Conservation (phyloP, 2,113 vertebrate species). For the Pandion haliaetus region DNA sequence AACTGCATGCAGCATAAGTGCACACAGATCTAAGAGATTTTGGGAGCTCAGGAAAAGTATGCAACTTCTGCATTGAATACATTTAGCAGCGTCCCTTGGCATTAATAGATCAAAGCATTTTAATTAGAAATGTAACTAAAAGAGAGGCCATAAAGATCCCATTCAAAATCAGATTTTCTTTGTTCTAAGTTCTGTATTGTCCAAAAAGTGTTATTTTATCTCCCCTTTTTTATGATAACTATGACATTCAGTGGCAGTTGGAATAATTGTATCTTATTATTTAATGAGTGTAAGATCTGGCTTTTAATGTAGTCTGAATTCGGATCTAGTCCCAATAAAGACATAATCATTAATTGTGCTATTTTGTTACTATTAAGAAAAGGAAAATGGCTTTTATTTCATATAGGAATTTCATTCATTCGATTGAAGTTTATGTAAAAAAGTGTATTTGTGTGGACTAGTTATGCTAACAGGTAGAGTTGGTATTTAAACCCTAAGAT, state of each 20-base stretch:
- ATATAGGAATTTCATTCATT: neutral
- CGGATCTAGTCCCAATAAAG: constrained; percentile 15
- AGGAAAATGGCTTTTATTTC: neutral
- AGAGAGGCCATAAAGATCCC: constrained; percentile 41
- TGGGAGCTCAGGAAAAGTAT: constrained; percentile 51
- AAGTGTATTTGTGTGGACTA: neutral
- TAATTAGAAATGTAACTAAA: constrained; percentile 78
- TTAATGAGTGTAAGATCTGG: constrained; percentile 26
- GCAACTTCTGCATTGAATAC: constrained; percentile 61
- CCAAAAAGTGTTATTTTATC: constrained; percentile 31
- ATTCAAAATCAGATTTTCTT: constrained; percentile 51
- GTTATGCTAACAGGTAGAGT: neutral
- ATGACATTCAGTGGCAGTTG: constrained; percentile 28
- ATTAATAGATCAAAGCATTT: constrained; percentile 76
- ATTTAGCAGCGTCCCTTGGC: constrained; percentile 67
- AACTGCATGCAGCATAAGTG: constrained; percentile 50
- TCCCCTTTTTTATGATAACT: neutral
- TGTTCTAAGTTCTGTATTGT: constrained; percentile 11
- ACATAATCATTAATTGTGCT: neutral
- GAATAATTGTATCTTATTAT: neutral
- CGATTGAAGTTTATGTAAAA: neutral
- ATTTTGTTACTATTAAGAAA: constrained; percentile 24
- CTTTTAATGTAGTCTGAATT: constrained; percentile 14
- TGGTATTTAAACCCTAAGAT: neutral
- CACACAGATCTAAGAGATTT: constrained; percentile 70